Base-by-base conservation (phyloP, 2,888 invertebrate genomes). In the Cynaeus angustus region DNA sequence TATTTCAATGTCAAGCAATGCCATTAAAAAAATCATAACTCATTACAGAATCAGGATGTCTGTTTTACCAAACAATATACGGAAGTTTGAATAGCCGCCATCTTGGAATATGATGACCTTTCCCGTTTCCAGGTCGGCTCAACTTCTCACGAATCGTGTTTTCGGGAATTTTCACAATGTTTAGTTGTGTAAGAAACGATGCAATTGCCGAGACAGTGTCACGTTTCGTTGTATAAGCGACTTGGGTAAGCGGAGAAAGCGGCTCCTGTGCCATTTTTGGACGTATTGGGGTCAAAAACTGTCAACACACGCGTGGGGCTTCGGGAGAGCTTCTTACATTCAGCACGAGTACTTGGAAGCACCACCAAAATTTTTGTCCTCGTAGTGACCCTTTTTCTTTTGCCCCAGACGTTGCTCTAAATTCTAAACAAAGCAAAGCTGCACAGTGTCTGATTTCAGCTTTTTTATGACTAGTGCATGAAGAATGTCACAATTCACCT, bases 201-300 rank as follows among this genome's bases (percentile, higher is more conserved):
- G 74, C 67, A 70, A 71, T 72, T 69, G 70, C 68, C 66, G 72
- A 73, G 73, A 72, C 72, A 64, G 71, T 75, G 73, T 73, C 75
- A 75, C 75, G 73, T 75, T 75, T 71, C 65, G 73, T 75, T 74
- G 74, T 74, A 74, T 74, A 73, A 74, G 58, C 62, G 56, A 12
- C 53, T 73, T 71, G 71, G 58, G 72, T 70, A 75, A 75, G 72
- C 69, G 58, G 80, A 79, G 79, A 81, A 80, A 80, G 80, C 16
- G 46, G 46, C 14, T 41, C 41, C 41, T 12, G 41, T 41, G 41
- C 41, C 41, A 41, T 41, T 26, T 26, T 16, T 48, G 26, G 48
- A 33, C 33, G 21, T 21, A 3, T 21, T 21, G 21, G 33, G 33
- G n/a, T 33, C 33, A n/a, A 7, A 33, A 33, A 2, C 33, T n/a